phyloP scores from a whole-genome alignment of 2,888 invertebrate species.

The Branchinecta sandiegonensis region DNA sequence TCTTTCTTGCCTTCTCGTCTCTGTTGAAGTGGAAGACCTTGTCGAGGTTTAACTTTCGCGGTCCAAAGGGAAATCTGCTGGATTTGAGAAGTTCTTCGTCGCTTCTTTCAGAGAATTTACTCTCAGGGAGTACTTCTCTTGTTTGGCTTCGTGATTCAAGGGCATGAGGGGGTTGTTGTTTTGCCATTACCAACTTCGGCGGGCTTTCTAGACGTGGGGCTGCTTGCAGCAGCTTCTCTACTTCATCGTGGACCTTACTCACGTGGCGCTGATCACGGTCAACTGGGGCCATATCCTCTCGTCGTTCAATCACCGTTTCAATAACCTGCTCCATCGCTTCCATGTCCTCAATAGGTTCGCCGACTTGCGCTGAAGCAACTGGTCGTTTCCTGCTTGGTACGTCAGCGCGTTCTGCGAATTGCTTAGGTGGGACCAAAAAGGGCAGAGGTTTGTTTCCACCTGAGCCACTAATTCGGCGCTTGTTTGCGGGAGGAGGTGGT shows the following conservation, averaged over 20 bases:
- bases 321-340: constrained; percentile 12
- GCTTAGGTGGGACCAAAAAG: neutral
- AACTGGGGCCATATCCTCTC: neutral
- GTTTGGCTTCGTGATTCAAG: neutral
- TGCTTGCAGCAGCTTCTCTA: neutral
- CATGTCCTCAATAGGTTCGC: neutral
- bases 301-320: neutral
- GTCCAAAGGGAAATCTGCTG: constrained; percentile 61
- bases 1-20: neutral
- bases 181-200: neutral
- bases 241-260: neutral
- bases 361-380: neutral
- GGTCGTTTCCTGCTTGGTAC: neutral
- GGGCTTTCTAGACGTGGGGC: neutral
- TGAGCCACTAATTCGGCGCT: constrained; percentile 17
- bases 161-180: neutral
- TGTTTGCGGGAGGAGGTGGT: constrained; percentile 12
- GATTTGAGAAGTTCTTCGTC: constrained; percentile 15
- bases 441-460: neutral
- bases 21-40: constrained; percentile 17
- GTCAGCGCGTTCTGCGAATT: neutral
- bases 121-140: neutral
- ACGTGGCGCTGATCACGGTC: neutral
- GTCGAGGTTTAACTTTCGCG: constrained; percentile 41
- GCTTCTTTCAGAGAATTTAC: constrained; percentile 9